Evolutionary conservation across 1,140 invertebrate species (phyloP), one percentile per base, ranked within the genome.

Genomic region (Drosophila mayri): DNA sequence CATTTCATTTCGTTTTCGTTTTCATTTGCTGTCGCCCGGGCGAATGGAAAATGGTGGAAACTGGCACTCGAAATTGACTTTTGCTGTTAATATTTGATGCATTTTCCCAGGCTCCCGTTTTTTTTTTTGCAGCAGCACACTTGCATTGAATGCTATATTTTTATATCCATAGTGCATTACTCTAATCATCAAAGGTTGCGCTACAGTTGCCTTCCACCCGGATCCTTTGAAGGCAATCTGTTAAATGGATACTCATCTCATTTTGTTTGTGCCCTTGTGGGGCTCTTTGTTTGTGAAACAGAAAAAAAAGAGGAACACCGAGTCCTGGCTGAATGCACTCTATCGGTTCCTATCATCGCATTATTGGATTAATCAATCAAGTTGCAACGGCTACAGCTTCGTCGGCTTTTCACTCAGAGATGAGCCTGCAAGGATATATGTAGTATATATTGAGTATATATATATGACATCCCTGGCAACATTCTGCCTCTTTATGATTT

Each of bases 301-400:
- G 59, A 28, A 25, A 47, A 47, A 25, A 47, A 25, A 22, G 9
- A 20, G 28, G 28, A 30, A 30, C 28, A n/a, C 18, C 20, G 12
- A 54, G 32, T 1, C 14, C 50, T 10, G 32, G 14, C 50, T 49
- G 43, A 57, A 40, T 44, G 38, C 50, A 70, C 41, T 32, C 68
- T 46, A 71, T 71, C 35, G 54, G 43, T 72, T 59, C 35, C 66
- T 60, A 82, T 82, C 67, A 68, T 50, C 57, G 81, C 64, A 68
- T 83, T 83, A 87, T 87, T 84, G 76, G 75, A 87, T 87, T 87
- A 87, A 88, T 87, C 84, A 87, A 87, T 87, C 84, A 85, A 86
- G 63, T 75, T 65, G 82, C 79, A 70, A 62, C 54, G 61, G 47
- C 67, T 49, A 59, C 62, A 43, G 54, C 63, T 52, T 57, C 4